Base-by-base conservation (phyloP, 2,797 vertebrate species). In the Takifugu rubripes region DNA sequence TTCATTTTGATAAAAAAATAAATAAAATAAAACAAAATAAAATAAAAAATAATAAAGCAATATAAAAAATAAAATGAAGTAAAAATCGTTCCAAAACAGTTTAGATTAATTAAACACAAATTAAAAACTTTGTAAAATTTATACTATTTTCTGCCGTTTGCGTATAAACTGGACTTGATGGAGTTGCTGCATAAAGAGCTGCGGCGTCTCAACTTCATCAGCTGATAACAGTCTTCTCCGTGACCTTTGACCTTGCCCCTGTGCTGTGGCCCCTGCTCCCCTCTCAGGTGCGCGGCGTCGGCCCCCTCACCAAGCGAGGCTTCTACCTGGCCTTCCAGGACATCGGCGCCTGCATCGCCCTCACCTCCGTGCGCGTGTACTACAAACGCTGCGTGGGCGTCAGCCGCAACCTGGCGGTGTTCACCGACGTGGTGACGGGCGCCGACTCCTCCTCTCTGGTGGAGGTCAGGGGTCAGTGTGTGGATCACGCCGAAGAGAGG, bases 301-400 rank as follows among this genome's bases (percentile, higher is more conserved):
- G 96, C 1, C 97, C 96, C 0, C 87, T 99, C 66, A 92, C 27
- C 84, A 93, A 92, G 15, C 91, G 92, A 0, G 97, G 96, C 0
- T 97, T 99, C 87, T 98, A 98, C 86, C 73, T 98, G 88, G 96
- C 96, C 54, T 97, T 99, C 88, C 96, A 99, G 88, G 96, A 99
- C 85, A 97, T 97, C 0, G 96, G 96, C 0, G 96, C 96, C 25
- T 99, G 96, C 89, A 96, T 99, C 0, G 96, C 96, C 54, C 90
- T 98, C 0, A 94, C 97, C 42, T 96, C 96, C 0, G 92, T 99
- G 47, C 83, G 97, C 0, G 92, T 98, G 0, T 99, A 98, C 86
- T 99, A 96, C 82, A 99, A 98, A 77, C 96, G 94, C 70, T 98
- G 97, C 53, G 90, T 93, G 0, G 94, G 94, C 0, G 94, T 94